Percentiles rank a stretch among this genome's conserved stretches.
Evolutionary conservation across 2,888 invertebrate genomes (phyloP).

Genomic region (Ormyrus pomaceus): DNA sequence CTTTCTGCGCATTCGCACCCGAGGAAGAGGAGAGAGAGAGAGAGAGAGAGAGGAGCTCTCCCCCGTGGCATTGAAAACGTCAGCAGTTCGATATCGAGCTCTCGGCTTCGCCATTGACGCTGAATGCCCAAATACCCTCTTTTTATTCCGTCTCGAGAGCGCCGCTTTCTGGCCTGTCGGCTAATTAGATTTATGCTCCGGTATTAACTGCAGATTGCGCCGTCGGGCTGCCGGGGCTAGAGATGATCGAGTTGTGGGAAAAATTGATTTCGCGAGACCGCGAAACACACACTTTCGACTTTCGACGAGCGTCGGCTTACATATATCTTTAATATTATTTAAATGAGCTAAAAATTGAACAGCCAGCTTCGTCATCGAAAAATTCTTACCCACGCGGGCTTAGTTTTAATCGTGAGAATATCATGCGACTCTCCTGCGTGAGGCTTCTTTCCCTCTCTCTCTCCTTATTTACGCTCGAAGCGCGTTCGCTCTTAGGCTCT

Average conservation of each 20-base stretch:
- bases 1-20: conserved; percentile 56
- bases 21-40: conserved; percentile 15
- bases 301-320: no score
- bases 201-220: no score
- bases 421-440: conserved; percentile 41
- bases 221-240: not conserved
- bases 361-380: not conserved
- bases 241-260: no score
- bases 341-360: no score
- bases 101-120: conserved; percentile 11
- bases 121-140: conserved; percentile 38
- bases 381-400: conserved; percentile 1
- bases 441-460: conserved; percentile 36
- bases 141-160: conserved; percentile 1
- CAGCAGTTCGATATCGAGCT: conserved; percentile 48
- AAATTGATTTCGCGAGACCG: no score
- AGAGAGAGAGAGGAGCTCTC: conserved; percentile 16
- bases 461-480: conserved; percentile 47
- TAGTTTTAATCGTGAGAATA: conserved; percentile 52
- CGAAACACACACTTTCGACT: no score
- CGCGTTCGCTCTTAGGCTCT: conserved; percentile 32
- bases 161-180: not conserved
- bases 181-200: conserved; percentile 30
- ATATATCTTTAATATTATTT: no score
- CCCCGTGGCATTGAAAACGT: conserved; percentile 52